Conservation (phyloP, 2,888 invertebrate species). For the Apamea monoglypha region DNA sequence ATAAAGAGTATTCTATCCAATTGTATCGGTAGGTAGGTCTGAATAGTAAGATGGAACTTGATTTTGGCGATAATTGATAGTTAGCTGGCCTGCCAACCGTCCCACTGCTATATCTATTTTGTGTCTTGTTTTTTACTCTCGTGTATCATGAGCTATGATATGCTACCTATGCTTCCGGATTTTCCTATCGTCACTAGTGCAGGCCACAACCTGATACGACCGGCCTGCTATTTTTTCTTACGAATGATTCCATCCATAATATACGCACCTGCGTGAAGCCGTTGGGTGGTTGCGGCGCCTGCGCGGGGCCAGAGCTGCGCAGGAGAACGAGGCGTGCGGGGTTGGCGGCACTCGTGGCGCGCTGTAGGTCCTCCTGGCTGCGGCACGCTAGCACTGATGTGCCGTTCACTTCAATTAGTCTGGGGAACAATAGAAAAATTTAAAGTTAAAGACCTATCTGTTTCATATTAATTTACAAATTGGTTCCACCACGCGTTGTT, state of each 20-base stretch:
- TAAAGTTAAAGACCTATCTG: too few relatives aligned
- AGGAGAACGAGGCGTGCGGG: slow-evolving; percentile 92
- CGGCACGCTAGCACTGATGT: slow-evolving; percentile 93
- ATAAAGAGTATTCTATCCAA: background rate
- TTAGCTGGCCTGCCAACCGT: background rate
- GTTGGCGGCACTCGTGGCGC: slow-evolving; percentile 91
- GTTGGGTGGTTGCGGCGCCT: slow-evolving; percentile 73
- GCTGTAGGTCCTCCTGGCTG: slow-evolving; percentile 93
- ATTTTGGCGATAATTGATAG: background rate
- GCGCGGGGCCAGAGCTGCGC: slow-evolving; percentile 70
- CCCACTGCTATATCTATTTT: background rate
- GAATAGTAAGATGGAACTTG: background rate
- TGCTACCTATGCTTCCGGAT: background rate
- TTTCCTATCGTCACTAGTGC: background rate
- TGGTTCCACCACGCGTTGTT: background rate
- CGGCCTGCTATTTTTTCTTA: background rate
- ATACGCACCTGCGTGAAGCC: slow-evolving; percentile 80
- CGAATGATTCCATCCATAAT: background rate
- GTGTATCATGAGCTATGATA: background rate
- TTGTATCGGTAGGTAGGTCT: background rate
- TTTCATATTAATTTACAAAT: background rate
- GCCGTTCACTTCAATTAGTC: slow-evolving; percentile 95
- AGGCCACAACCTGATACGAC: background rate
- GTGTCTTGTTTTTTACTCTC: background rate
- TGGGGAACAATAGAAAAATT: slow-evolving; percentile 72